Conservation (phyloP, 2,113 vertebrate genomes). For the Lepidothrix coronata region DNA sequence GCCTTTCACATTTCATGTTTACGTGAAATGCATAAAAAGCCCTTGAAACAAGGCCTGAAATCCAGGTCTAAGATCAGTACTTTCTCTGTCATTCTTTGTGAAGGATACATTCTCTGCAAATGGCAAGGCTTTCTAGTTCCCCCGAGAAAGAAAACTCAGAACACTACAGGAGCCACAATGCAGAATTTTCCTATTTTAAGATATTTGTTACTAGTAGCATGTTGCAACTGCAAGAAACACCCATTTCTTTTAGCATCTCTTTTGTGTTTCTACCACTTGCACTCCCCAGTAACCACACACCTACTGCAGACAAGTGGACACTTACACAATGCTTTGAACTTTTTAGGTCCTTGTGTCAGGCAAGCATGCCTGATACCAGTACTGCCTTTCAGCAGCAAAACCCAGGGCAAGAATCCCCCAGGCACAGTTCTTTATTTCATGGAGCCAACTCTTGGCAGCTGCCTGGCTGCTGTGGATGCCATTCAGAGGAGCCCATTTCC, state of each 20-base stretch:
- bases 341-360: neutral
- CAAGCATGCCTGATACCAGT: rapidly evolving
- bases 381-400: neutral
- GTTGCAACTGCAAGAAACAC: neutral
- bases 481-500: neutral
- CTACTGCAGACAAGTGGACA: neutral
- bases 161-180: neutral
- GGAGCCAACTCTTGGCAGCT: neutral
- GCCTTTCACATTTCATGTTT: neutral
- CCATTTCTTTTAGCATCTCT: neutral
- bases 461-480: neutral
- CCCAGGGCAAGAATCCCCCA: neutral
- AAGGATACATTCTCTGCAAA: neutral
- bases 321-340: neutral
- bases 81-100: neutral
- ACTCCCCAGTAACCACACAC: neutral
- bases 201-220: neutral
- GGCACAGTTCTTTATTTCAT: neutral
- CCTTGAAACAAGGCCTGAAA: neutral
- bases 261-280: neutral
- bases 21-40: neutral
- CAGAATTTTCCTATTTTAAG: neutral
- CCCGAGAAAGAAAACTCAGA: neutral
- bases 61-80: neutral
- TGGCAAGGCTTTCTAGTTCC: neutral